phyloP scores from a whole-genome alignment of 2,888 invertebrate species.

The Aromia moschata region DNA sequence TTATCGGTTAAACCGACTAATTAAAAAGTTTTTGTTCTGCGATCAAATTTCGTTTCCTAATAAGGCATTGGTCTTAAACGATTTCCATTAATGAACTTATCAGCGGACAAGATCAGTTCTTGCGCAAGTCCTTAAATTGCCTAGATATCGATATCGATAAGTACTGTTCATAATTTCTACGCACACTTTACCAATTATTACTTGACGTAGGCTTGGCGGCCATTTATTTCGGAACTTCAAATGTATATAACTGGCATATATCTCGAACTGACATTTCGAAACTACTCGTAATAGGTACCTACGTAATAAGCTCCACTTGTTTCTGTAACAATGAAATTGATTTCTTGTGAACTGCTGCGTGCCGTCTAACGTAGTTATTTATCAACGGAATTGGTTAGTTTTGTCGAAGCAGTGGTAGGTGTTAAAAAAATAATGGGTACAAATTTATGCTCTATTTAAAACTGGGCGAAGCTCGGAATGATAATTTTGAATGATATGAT shows the following conservation, averaged over 20 bases:
- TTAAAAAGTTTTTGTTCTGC: constrained; percentile 17
- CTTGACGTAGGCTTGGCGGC: background rate
- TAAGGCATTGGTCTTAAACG: constrained; percentile 21
- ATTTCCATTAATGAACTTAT: constrained; percentile 28
- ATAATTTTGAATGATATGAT: too few species aligned
- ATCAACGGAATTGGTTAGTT: background rate
- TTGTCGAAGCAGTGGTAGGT: background rate
- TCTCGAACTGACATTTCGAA: background rate
- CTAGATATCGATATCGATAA: constrained; percentile 13
- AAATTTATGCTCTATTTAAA: constrained; percentile 1
- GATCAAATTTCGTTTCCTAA: constrained; percentile 20
- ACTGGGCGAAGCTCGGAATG: constrained; percentile 1
- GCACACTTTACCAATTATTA: constrained; percentile 3
- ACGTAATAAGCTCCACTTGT: background rate
- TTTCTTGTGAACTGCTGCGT: background rate
- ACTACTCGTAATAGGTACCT: background rate
- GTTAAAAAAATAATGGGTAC: constrained; percentile 1
- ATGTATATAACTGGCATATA: background rate
- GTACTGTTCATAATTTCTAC: constrained; percentile 5
- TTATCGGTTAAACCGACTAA: constrained; percentile 11
- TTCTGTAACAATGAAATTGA: constrained; percentile 1
- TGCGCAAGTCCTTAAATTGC: constrained; percentile 21
- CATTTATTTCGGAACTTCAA: background rate
- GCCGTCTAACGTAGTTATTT: background rate
- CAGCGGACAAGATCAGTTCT: constrained; percentile 22